Evolutionary conservation across 2,888 invertebrate species (phyloP).

Genomic region (Athalia rosae): DNA sequence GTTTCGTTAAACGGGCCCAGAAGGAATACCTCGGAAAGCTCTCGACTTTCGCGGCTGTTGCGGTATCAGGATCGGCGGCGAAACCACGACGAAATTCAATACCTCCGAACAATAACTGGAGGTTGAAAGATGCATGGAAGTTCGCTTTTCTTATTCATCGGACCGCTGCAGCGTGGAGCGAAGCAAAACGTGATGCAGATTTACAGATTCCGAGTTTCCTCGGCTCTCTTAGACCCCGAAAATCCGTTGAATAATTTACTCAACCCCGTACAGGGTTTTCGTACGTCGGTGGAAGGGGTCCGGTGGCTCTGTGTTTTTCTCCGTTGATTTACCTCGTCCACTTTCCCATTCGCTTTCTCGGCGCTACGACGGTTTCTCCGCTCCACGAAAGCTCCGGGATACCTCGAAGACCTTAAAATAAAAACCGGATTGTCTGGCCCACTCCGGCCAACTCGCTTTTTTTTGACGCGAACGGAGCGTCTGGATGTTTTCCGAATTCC

Average conservation of each 20-base stretch:
- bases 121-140: neutral
- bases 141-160: constrained; percentile 7
- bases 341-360: constrained; percentile 10
- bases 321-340: constrained; percentile 36
- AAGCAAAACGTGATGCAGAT: constrained; percentile 21
- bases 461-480: too few relatives aligned
- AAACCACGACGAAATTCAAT: constrained; percentile 15
- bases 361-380: neutral
- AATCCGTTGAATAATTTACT: constrained; percentile 40
- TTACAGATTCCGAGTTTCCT: constrained; percentile 12
- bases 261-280: constrained; percentile 9
- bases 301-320: neutral
- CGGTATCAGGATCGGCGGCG: neutral
- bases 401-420: constrained; percentile 2
- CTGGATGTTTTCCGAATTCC: too few relatives aligned
- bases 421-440: neutral
- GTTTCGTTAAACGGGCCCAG: too few relatives aligned
- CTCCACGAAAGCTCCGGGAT: neutral
- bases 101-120: neutral
- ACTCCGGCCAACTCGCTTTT: too few relatives aligned
- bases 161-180: neutral
- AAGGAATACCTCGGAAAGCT: too few relatives aligned
- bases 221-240: neutral
- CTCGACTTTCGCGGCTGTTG: too few relatives aligned
- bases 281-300: constrained; percentile 15